These are phyloP conservation scores for Crotalus helleri DNA, from an alignment of 2,113 vertebrate species.

Conservation along the genomic window DNA sequence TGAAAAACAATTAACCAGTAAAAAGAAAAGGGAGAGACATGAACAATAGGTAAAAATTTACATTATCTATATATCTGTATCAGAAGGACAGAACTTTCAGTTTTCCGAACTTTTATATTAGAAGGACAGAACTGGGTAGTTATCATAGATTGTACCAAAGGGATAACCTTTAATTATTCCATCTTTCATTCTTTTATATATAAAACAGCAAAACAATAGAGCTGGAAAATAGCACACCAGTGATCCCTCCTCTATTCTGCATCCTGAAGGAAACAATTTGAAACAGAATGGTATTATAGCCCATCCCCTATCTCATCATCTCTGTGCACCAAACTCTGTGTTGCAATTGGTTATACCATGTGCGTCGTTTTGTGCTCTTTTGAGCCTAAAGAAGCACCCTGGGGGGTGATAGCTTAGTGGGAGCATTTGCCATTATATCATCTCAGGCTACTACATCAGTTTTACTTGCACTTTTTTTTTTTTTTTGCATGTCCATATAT, in stretches of 20 bases:
- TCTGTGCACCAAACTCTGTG: neutral
- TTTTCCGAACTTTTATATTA: neutral
- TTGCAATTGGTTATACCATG: neutral
- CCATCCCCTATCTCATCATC: neutral
- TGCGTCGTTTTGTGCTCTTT: neutral
- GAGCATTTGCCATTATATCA: neutral
- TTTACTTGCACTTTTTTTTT: neutral
- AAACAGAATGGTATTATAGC: neutral
- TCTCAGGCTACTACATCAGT: neutral
- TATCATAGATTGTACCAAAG: neutral
- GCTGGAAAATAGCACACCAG: neutral
- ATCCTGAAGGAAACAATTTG: neutral
- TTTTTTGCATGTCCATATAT: neutral
- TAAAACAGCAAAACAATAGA: neutral
- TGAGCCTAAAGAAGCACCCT: neutral
- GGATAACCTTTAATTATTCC: neutral
- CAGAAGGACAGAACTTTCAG: neutral
- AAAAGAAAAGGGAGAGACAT: neutral
- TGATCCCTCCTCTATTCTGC: neutral
- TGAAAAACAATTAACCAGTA: neutral
- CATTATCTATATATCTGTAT: neutral
- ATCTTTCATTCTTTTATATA: neutral
- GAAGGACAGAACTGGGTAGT: neutral
- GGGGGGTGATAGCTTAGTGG: neutral
- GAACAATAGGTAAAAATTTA: neutral